Conservation (phyloP, 2,113 vertebrate genomes). For the Bos taurus region DNA sequence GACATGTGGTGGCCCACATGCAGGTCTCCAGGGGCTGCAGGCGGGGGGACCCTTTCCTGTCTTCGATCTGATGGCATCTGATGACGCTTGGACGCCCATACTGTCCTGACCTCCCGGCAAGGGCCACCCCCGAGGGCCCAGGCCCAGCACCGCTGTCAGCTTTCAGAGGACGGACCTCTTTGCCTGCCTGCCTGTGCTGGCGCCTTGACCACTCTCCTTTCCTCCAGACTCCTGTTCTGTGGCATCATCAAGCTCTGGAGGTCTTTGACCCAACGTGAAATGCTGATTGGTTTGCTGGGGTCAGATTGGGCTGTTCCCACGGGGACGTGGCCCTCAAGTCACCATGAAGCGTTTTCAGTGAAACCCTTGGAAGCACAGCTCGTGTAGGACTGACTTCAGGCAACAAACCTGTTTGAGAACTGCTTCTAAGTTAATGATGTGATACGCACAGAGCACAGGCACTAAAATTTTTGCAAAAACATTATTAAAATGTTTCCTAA, state of each 20-base stretch:
- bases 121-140: neutral
- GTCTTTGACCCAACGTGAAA: neutral
- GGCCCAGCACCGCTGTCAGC: neutral
- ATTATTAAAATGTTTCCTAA: neutral
- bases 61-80: fast-evolving
- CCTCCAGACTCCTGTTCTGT: neutral
- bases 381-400: neutral
- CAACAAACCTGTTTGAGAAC: neutral
- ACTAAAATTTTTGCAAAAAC: neutral
- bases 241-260: neutral
- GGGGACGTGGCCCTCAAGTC: no score
- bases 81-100: neutral
- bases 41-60: neutral
- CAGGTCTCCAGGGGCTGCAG: neutral
- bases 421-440: neutral
- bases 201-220: neutral
- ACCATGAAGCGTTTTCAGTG: no score
- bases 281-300: neutral
- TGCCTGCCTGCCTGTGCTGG: neutral
- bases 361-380: neutral
- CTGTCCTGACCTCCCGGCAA: neutral
- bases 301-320: no score
- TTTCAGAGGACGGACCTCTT: neutral
- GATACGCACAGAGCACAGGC: neutral
- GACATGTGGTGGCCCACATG: neutral